Conservation (phyloP, 2,113 vertebrate genomes). For the Eolophus roseicapilla region DNA sequence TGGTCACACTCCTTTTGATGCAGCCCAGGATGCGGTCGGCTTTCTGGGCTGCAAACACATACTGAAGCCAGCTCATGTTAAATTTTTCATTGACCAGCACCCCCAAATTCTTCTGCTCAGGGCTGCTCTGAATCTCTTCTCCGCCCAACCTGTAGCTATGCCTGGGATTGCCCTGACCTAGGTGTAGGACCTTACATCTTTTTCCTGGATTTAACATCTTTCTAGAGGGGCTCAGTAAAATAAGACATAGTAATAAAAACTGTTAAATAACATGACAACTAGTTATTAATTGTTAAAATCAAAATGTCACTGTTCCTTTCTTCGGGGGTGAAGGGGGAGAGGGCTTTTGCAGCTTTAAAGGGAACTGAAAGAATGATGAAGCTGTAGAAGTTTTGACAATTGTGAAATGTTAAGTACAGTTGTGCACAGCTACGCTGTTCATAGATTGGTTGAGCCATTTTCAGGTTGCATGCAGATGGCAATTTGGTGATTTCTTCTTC, state of each 20-base stretch:
- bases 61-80: not conserved
- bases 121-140: not conserved
- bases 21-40: not conserved
- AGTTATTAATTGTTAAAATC: not conserved
- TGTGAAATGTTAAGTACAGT: not conserved
- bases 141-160: not conserved
- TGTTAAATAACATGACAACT: not conserved
- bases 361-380: not conserved
- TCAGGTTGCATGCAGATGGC: not conserved
- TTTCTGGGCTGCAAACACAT: not conserved
- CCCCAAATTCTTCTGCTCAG: not conserved
- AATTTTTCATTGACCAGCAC: not conserved
- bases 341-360: not conserved
- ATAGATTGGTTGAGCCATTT: not conserved
- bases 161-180: not conserved
- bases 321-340: not conserved
- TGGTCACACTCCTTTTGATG: not conserved
- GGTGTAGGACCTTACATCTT: not conserved
- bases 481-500: not conserved
- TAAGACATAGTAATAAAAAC: conserved; percentile 6
- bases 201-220: not conserved
- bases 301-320: not conserved
- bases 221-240: not conserved
- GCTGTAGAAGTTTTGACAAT: not conserved
- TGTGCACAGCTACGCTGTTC: not conserved